Evolutionary conservation across 2,888 invertebrate species (phyloP), one percentile per base, ranked within the genome.

Genomic region (Alsophila aescularia): DNA sequence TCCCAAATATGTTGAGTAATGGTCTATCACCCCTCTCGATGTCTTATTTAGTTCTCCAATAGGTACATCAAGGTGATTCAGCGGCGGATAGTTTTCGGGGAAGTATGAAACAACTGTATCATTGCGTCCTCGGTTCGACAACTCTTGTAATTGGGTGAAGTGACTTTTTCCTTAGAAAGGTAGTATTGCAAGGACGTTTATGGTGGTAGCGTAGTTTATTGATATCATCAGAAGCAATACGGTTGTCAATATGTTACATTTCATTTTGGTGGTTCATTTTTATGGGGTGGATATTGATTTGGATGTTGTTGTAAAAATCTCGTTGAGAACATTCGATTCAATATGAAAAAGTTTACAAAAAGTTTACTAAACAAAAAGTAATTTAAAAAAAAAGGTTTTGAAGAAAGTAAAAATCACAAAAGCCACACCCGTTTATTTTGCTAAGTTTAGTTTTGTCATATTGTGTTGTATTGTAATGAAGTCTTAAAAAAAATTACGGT

Each of bases 91-190:
- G 12, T 87, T 80, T 59, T 88, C 82, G 0, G 94, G 93, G 60
- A 94, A 95, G 73, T 94, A 93, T 2, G 94, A 94, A 34, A 95
- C 88, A 6, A 95, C 93, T 0, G 95, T 95, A 0, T 96, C 79
- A 58, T 94, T 90, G 67, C 96, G 95, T 0, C 95, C 95, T 44
- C 93, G 90, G 27, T 77, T 83, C 0, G 93, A 93, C 48, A 96
- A 73, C 63, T 93, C 94, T 34, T 85, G 88, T 37, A 95, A 94
- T 14, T 94, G 93, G 21, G 93, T 85, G 67, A 94, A 95, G 76
- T 96, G 96, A 53, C 96, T 96, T 65, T 93, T 94, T 1, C 95
- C 95, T 4, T 93, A 87, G 65, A 95, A 94, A 0, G 94, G 93
- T 72, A 95, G 95, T 53, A 95, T 79, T 13, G 93, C 95, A 24